Base-by-base conservation (phyloP, 2,888 invertebrate genomes). In the Colletes collaris region DNA sequence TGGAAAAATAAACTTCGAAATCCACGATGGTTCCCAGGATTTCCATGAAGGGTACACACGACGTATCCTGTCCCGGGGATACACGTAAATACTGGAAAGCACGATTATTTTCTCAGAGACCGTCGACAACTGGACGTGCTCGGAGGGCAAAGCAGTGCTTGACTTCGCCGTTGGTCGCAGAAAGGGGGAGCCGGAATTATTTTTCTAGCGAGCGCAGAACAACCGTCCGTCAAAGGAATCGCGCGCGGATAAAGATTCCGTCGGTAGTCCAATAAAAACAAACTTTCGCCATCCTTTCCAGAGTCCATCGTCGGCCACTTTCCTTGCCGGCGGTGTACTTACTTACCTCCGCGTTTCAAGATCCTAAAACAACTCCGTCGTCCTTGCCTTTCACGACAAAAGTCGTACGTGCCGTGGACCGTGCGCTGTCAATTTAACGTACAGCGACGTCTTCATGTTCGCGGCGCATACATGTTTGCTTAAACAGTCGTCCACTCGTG, bases 351-450 rank as follows among this genome's bases (percentile, higher is more conserved):
- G 78, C 78, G 86, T 85, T 81, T 76, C 77, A 68, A 79, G 72
- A 82, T 89, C 89, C 89, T 89, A 88, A 90, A 90, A 90, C 90
- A 90, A 90, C 89, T 76, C 75, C 76, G 76, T 86, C 76, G 65
- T 62, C 55, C 67, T 71, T 75, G 55, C 76, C 68, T 62, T 59
- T 49, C 52, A 44, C 69, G 63, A 63, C 49, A 10, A 60, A 60
- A 64, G 8, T 35, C n/a, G 52, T 59, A 56, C 73, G 56, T 56
- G 44, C 56, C 10, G 76, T 58, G 52, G 64, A 27, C 44, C 19
- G n/a, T 3, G n/a, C 27, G 35, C 44, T 53, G 65, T 73, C 65
- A 58, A 67, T 76, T 77, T 58, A 67, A 46, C 52, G 8, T 56
- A 58, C 52, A n/a, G n/a, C 37, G 59, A 50, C 13, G n/a, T 66